Base-by-base conservation (phyloP, 2,888 invertebrate genomes). In the Furcula furcula region DNA sequence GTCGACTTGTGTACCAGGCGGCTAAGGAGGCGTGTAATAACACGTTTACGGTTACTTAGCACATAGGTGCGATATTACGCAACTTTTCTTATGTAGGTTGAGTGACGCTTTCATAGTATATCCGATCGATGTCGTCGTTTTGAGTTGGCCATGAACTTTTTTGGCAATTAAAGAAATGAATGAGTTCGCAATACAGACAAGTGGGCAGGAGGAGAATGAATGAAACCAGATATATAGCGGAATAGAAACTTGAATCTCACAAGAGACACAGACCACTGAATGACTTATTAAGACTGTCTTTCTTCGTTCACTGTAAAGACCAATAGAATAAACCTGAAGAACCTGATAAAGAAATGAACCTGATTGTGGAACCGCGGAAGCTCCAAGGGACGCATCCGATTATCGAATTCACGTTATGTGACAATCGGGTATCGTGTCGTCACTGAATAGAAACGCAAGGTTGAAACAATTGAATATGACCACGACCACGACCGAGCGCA, bases 51-150 rank as follows among this genome's bases (percentile, higher is more conserved):
- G 46, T 46, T 65, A 73, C 54, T 84, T 84, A 73, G 65, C 83
- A 74, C 68, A 52, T 65, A 61, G 69, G 82, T 84, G 84, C 52
- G 70, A 85, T 59, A 68, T 82, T 80, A 73, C 80, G 71, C 72
- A 80, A 82, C 73, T 62, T 59, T 65, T 62, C 49, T 56, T 55
- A 42, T 36, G 57, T 55, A 63, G 55, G 57, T 55, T 63, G 55
- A 52, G 45, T 64, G 53, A 56, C 53, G 56, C 48, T 46, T 49
- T 23, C 40, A 37, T 53, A 47, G 50, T 46, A 59, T 41, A 59
- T 55, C 43, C 56, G 49, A 57, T 47, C 26, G 35, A 46, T 51
- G 49, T 40, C 41, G 45, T 36, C 30, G 38, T 39, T 38, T 52
- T 45, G 45, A 45, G 29, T 40, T 48, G 35, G n/a, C n/a, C n/a